phyloP scores from a whole-genome alignment of 1,140 invertebrate species.

The Ips typographus region DNA sequence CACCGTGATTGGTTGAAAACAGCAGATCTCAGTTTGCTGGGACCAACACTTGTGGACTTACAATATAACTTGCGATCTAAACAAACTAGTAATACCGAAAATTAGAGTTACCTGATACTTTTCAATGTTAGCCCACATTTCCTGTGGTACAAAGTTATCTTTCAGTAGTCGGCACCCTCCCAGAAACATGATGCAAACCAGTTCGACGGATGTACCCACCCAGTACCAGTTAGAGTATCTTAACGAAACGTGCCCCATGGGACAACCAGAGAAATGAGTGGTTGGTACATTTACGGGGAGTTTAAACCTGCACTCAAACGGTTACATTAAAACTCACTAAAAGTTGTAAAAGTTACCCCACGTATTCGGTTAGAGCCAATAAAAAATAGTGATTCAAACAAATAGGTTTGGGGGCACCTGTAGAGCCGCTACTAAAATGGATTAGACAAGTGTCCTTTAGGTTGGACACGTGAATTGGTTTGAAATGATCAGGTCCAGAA shows the following conservation, averaged over 20 bases:
- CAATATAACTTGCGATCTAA: too few species aligned
- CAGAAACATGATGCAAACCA: conserved; percentile 37
- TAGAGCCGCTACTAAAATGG: background rate
- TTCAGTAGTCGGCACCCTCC: conserved; percentile 46
- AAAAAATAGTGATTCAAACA: background rate
- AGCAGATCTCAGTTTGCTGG: too few species aligned
- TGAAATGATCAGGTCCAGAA: too few species aligned
- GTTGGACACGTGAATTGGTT: background rate
- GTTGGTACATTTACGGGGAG: too few species aligned
- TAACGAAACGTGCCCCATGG: background rate
- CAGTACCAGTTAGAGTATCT: conserved; percentile 36
- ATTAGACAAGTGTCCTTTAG: background rate
- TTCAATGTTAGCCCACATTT: conserved; percentile 49
- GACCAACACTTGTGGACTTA: too few species aligned
- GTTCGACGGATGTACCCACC: conserved; percentile 39
- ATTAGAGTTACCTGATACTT: conserved; percentile 48
- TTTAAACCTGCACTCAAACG: too few species aligned
- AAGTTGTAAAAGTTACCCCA: background rate
- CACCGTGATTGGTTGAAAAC: too few species aligned
- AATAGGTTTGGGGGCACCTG: background rate
- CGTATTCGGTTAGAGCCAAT: background rate
- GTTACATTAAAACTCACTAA: too few species aligned
- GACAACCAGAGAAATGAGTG: background rate
- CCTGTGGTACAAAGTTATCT: conserved; percentile 47
- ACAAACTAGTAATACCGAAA: background rate